Evolutionary conservation across 2,888 invertebrate genomes (phyloP).

Genomic region (Dendrolimus pini): DNA sequence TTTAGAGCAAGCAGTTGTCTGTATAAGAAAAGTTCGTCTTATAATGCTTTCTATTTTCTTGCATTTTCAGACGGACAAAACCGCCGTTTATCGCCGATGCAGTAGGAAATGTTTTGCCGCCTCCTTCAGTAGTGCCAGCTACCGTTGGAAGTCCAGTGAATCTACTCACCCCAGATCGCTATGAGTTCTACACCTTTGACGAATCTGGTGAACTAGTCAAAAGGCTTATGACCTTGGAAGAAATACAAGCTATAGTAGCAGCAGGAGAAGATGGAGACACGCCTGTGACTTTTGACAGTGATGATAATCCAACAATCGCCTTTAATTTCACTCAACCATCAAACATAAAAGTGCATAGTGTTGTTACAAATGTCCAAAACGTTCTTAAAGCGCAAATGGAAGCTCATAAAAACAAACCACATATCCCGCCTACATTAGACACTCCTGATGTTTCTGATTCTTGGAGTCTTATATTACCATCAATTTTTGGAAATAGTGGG

Average conservation of each 20-base stretch:
- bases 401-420: conserved; percentile 71
- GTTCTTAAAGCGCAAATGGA: conserved; percentile 88
- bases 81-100: conserved; percentile 81
- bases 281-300: conserved; percentile 67
- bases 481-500: conserved; percentile 85
- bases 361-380: conserved; percentile 89
- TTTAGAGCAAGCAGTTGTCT: too few species aligned
- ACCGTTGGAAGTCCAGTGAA: conserved; percentile 88
- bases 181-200: conserved; percentile 92
- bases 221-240: conserved; percentile 88
- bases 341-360: conserved; percentile 84
- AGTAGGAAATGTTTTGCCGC: conserved; percentile 80
- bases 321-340: conserved; percentile 74
- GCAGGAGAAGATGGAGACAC: conserved; percentile 84
- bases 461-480: conserved; percentile 89
- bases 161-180: conserved; percentile 87
- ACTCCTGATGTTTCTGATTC: conserved; percentile 85
- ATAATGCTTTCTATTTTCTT: background rate
- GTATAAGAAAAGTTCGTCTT: too few species aligned
- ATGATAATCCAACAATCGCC: conserved; percentile 60
- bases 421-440: conserved; percentile 73
- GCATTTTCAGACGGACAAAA: conserved; percentile 54
- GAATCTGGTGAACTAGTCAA: conserved; percentile 89
- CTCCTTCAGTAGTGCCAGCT: conserved; percentile 75
- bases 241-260: conserved; percentile 90